phyloP scores from a whole-genome alignment of 2,888 invertebrate species.

The Cheilosia variabilis region DNA sequence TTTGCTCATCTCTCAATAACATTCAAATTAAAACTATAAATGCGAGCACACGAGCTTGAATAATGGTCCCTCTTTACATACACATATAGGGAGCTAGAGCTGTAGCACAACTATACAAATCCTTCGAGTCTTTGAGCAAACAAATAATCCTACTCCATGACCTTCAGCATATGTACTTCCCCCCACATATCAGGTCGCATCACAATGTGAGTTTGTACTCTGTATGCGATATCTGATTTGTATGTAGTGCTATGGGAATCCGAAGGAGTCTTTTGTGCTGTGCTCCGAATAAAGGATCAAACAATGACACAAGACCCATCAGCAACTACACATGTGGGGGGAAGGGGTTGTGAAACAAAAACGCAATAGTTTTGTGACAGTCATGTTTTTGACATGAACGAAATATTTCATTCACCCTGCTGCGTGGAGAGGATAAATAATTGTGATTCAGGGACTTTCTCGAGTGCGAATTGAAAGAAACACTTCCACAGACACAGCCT shows the following conservation, averaged over 20 bases:
- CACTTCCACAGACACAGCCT: background rate
- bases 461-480: background rate
- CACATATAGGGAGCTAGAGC: background rate
- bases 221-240: background rate
- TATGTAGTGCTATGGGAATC: background rate
- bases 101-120: background rate
- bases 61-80: background rate
- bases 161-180: background rate
- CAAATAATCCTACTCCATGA: conserved; percentile 5
- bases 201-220: background rate
- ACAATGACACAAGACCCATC: background rate
- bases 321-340: background rate
- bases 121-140: background rate
- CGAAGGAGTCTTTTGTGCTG: background rate
- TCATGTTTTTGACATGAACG: conserved; percentile 4
- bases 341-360: background rate
- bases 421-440: background rate
- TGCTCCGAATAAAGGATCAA: background rate
- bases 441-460: background rate
- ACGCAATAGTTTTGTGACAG: background rate
- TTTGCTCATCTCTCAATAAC: conserved; percentile 24
- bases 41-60: conserved; percentile 4
- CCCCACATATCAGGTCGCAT: background rate
- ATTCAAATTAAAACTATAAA: conserved; percentile 24
- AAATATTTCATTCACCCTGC: background rate